Base-by-base conservation (phyloP, 2,888 invertebrate genomes). In the Spilarctia lutea region DNA sequence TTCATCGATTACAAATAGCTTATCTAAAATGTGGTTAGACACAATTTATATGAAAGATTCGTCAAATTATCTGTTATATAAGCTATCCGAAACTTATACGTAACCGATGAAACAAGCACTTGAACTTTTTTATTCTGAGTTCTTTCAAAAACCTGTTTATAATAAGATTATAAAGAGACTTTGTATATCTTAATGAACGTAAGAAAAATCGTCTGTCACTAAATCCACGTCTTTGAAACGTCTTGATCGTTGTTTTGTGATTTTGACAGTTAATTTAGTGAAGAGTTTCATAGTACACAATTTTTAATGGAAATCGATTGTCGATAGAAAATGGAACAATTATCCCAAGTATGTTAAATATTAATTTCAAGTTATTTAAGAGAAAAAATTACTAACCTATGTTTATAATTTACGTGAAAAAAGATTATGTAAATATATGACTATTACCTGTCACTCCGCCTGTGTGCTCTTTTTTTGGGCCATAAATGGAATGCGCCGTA, bases 401-500 rank as follows among this genome's bases (percentile, higher is more conserved):
- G 8, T 52, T 52, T 52, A 24, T 7, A n/a, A 56, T 56, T 24
- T 56, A n/a, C 8, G 4, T 56, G 7, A n/a, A 56, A 56, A 11
- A n/a, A 24, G 10, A 56, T 11, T n/a, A 8, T 56, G 3, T 56
- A 1, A 52, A n/a, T n/a, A 11, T 56, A n/a, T 18, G 35, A n/a
- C n/a, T 35, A 70, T 81, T 89, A 96, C 96, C 94, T 96, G 89
- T 95, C 94, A 77, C 94, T 95, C 65, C 93, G 89, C 18, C 91
- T 86, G 68, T 87, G 84, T 33, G 91, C 89, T 65, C 94, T 95
- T 83, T 95, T 96, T 84, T 96, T 96, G 7, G 97, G 97, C 96
- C 98, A 98, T 80, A 98, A 95, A 91, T 98, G 98, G 92, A 98
- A 98, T n/a, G 98, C 98, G 52, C 98, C 98, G 86, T 98, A 98